Percentiles rank a stretch among this genome's conserved stretches.
These are phyloP conservation scores for Crossaster papposus DNA, from an alignment of 53 echinoderm and acorn worm species.

Conservation along the genomic window DNA sequence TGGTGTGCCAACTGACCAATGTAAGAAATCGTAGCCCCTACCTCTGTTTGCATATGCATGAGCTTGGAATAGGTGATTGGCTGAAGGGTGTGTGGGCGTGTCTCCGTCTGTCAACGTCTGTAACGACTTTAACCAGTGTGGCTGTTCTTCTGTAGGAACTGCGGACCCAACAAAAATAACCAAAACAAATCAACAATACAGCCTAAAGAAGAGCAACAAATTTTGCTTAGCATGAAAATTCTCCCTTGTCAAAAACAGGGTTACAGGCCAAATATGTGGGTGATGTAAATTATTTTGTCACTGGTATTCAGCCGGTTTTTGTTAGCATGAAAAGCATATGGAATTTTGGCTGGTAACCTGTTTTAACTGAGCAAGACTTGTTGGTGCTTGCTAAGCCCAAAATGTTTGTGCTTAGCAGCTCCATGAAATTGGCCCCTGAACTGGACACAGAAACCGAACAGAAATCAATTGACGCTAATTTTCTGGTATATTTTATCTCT, in stretches of 20 bases:
- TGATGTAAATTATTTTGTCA: too few species aligned
- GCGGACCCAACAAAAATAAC: conserved; percentile 7
- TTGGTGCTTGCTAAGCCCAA: too few species aligned
- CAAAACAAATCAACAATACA: background rate
- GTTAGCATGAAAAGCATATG: too few species aligned
- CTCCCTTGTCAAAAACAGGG: background rate
- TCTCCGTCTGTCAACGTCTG: conserved; percentile 97
- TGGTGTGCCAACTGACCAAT: background rate
- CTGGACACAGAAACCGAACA: too few species aligned
- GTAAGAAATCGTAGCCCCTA: background rate
- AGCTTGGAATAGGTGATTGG: conserved; percentile 93
- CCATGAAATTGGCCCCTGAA: too few species aligned
- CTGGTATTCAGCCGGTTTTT: too few species aligned
- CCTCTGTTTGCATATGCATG: conserved; percentile 80
- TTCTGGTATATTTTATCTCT: too few species aligned
- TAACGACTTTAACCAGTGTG: conserved; percentile 97
- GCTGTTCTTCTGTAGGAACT: conserved; percentile 83
- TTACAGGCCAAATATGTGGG: background rate
- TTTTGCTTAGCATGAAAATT: background rate
- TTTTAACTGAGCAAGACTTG: too few species aligned
- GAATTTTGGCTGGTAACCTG: too few species aligned
- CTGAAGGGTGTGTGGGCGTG: conserved; percentile 84
- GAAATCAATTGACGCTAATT: too few species aligned
- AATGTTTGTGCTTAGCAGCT: too few species aligned
- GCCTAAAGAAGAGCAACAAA: background rate